A percentile compares a stretch with the other conserved stretches of the same genome.
Conservation (phyloP, 2,888 invertebrate species). For the Stomorhina lunata region DNA sequence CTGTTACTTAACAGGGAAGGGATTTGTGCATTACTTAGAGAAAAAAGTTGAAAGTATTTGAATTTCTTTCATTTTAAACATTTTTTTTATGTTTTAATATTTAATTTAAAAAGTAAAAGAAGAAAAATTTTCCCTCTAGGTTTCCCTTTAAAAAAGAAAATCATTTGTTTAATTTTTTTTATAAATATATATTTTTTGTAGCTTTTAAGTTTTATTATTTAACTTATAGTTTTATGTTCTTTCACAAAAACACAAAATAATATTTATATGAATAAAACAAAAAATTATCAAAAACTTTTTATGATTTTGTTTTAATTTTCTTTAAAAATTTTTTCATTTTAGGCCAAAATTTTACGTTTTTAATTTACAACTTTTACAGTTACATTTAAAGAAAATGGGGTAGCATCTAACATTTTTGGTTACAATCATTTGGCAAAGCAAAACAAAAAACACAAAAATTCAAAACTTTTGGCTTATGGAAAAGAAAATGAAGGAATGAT, state of each 20-base stretch:
- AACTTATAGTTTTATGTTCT: slow-evolving; percentile 53
- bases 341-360: no score
- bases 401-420: slow-evolving; percentile 61
- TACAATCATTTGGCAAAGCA: slow-evolving; percentile 61
- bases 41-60: no score
- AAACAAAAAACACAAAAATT: slow-evolving; percentile 54
- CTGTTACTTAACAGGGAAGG: no score
- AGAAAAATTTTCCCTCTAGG: no score
- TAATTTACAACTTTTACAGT: slow-evolving; percentile 7
- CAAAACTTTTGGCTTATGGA: slow-evolving; percentile 47
- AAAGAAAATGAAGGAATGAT: slow-evolving; percentile 2
- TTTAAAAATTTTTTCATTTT: slow-evolving; percentile 9
- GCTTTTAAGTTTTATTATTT: slow-evolving; percentile 52
- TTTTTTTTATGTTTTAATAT: no score
- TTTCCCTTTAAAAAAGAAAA: no score
- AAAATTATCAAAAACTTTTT: slow-evolving; percentile 17
- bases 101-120: no score
- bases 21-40: no score
- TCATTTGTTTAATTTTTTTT: slow-evolving; percentile 56
- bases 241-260: slow-evolving; percentile 40
- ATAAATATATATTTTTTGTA: slow-evolving; percentile 55
- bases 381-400: slow-evolving; percentile 59
- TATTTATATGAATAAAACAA: slow-evolving; percentile 55
- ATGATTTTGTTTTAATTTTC: slow-evolving; percentile 42
- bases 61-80: no score